A percentile compares a stretch with the other conserved stretches of the same genome.
Evolutionary conservation across 2,888 invertebrate genomes (phyloP).

Genomic region (Sinotaia quadrata): DNA sequence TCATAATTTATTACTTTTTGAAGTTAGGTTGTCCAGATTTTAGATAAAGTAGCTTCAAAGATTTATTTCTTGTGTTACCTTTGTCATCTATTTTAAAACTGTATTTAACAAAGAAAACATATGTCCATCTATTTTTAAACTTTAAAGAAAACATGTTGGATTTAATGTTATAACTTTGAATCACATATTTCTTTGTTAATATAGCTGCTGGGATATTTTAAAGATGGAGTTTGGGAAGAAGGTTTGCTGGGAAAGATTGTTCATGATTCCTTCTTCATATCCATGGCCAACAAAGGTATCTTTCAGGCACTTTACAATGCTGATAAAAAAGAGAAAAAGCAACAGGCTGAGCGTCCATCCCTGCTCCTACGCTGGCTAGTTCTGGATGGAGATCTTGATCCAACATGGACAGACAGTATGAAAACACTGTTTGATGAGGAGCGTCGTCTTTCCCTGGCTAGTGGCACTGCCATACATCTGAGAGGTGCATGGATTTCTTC

Average conservation of each 20-base stretch:
- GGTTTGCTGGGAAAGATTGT: conserved; percentile 64
- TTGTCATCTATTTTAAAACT: no score
- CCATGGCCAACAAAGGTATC: conserved; percentile 56
- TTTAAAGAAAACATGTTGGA: no score
- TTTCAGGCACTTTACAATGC: conserved; percentile 44
- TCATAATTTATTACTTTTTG: no score
- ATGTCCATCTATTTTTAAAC: no score
- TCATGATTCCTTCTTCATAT: conserved; percentile 56
- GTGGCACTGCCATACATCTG: conserved; percentile 56
- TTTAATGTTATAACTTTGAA: no score
- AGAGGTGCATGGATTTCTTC: conserved; percentile 43
- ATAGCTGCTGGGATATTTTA: conserved; percentile 64
- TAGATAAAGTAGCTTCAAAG: no score
- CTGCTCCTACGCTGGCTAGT: conserved; percentile 65
- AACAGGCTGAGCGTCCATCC: conserved; percentile 55
- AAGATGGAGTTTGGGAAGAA: conserved; percentile 61
- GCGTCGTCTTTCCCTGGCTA: conserved; percentile 58
- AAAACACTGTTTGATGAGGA: conserved; percentile 63
- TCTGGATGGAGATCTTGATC: conserved; percentile 65
- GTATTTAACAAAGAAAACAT: no score
- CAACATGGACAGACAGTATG: conserved; percentile 66
- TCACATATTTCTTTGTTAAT: background rate
- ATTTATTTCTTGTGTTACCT: no score
- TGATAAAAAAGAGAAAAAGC: conserved; percentile 51
- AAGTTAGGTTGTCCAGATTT: no score